Percentiles rank a stretch among this genome's conserved stretches.
Conservation (phyloP, 92 coral and sea anemone species). For the Umimayanthus kanabou region DNA sequence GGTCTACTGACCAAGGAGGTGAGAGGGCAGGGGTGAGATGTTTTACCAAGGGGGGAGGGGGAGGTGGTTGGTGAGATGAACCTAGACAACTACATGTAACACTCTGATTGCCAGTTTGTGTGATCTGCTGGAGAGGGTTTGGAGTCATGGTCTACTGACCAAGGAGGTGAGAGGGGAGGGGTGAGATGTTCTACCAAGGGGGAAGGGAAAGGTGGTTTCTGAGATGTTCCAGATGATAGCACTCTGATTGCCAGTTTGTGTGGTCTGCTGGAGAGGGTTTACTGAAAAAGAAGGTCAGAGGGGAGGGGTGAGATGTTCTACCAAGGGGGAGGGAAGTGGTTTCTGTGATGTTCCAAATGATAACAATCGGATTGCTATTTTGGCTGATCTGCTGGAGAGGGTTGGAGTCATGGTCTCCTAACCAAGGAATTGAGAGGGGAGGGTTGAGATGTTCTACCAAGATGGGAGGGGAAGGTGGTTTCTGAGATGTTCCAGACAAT, state of each 20-base stretch:
- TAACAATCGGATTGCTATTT: conserved; percentile 81
- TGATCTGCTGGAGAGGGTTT: conserved; percentile 85
- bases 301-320: not conserved
- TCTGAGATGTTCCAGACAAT: too few species aligned
- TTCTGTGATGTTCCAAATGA: not conserved
- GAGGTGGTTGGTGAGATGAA: not conserved
- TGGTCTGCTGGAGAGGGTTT: conserved; percentile 88
- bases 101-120: conserved; percentile 86
- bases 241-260: conserved; percentile 86
- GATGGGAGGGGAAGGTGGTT: not conserved
- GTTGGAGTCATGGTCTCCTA: conserved; percentile 4
- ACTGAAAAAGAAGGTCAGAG: conserved; percentile 62
- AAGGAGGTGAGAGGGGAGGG: conserved; percentile 84
- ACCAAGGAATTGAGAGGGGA: too few species aligned
- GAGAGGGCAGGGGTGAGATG: conserved; percentile 26
- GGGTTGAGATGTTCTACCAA: conserved; percentile 46
- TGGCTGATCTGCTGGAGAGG: conserved; percentile 87
- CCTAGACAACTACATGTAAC: conserved; percentile 32
- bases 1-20: conserved; percentile 89
- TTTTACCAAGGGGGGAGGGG: conserved; percentile 72
- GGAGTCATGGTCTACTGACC: too few species aligned
- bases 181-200: conserved; percentile 25
- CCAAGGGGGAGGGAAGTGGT: conserved; percentile 45
- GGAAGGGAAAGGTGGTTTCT: not conserved
- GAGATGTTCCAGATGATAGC: conserved; percentile 12